Conservation (phyloP, 2,888 invertebrate species). For the Xylocampa areola region DNA sequence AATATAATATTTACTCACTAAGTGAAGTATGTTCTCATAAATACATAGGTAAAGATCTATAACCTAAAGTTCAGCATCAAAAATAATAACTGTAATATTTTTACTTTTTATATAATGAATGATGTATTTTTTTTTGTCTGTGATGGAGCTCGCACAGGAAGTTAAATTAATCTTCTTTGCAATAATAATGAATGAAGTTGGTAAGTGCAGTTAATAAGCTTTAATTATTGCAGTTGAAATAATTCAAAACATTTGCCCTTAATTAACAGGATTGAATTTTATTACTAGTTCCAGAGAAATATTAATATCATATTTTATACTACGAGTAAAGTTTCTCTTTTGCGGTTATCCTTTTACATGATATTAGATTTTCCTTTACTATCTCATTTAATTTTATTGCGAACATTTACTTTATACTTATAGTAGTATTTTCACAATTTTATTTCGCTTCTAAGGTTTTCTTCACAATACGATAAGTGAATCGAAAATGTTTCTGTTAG, state of each 20-base stretch:
- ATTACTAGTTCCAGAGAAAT: slow-evolving; percentile 18
- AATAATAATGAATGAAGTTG: slow-evolving; percentile 12
- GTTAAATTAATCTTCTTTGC: slow-evolving; percentile 4
- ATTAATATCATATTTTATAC: slow-evolving; percentile 10
- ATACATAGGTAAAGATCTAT: too few relatives aligned
- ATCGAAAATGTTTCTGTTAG: slow-evolving; percentile 8
- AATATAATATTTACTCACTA: too few relatives aligned
- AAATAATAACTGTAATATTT: too few relatives aligned
- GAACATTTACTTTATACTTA: slow-evolving; percentile 24
- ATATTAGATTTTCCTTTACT: slow-evolving; percentile 29
- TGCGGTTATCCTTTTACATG: slow-evolving; percentile 28
- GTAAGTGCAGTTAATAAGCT: slow-evolving; percentile 5
- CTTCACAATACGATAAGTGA: slow-evolving; percentile 10
- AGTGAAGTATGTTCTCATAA: too few relatives aligned
- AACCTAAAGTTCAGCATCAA: too few relatives aligned
- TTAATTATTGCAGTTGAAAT: slow-evolving; percentile 14
- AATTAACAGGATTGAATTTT: slow-evolving; percentile 24
- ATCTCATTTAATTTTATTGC: slow-evolving; percentile 25
- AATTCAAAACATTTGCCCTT: slow-evolving; percentile 1
- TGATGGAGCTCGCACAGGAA: not conserved
- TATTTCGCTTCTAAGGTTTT: slow-evolving; percentile 7
- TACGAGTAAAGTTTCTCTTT: slow-evolving; percentile 14
- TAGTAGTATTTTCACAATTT: slow-evolving; percentile 21
- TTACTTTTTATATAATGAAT: not conserved
- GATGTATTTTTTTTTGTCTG: not conserved